Base-by-base conservation (phyloP, 2,797 vertebrate species). In the Alosa sapidissima region DNA sequence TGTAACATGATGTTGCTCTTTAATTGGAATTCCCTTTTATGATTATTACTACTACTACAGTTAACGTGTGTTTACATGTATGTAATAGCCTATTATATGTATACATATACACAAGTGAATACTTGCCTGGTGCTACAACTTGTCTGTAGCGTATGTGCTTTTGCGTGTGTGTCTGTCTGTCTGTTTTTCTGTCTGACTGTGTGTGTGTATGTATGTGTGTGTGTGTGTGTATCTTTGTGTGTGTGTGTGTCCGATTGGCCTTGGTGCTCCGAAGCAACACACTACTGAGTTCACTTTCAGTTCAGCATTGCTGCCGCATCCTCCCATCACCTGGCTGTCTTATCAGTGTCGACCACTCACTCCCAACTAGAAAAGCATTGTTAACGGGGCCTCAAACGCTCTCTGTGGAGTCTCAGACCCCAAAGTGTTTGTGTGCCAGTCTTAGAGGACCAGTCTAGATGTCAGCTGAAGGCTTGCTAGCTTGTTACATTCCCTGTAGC, bases 281-380 rank as follows among this genome's bases (percentile, higher is more conserved):
- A 72, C 65, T 72, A 41, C 3, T 13, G 65, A 41, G 65, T 72
- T 72, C 62, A 65, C 24, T 65, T 65, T 65, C 65, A 72, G 65
- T 72, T 36, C 11, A 16, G 33, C 36, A 72, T 41, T 2, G 13
- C 65, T 16, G 14, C 65, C 11, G 3, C 65, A 72, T 72, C 33
- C 65, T 72, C 65, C 65, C 65, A 72, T 72, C 65, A 33, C 28
- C 28, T 72, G 65, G 65, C 65, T 72, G 28, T 5, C 33, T 72
- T 72, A 72, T 72, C 65, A 36, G 11, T 16, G 33, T 41, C 65
- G 16, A 16, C 65, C 65, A 72, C 14, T 72, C 65, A 41, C 10
- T 72, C 13, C 65, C 33, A 72, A 72, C 3, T 72, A 68, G 33
- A 33, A 36, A 68, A 68, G 11, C 11, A 6, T 62, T 24, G 21